Base-by-base conservation (phyloP, 2,888 invertebrate species). In the Macrophya alboannulata region DNA sequence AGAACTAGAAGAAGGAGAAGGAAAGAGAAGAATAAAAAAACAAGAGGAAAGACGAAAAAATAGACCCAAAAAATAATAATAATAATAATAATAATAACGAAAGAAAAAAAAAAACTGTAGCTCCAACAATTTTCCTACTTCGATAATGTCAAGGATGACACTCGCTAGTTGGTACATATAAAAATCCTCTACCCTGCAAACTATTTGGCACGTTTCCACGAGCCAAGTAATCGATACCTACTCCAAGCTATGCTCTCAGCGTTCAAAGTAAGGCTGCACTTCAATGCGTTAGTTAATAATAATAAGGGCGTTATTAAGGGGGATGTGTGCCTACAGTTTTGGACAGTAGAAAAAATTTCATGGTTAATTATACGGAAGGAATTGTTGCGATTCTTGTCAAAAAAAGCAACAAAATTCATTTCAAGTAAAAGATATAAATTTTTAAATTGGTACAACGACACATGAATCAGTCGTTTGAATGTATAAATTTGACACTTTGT, bases 101-200 rank as follows among this genome's bases (percentile, higher is more conserved):
- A 15, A 43, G 4, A n/a, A 8, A n/a, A 10, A 21, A 55, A 31
- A 55, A 74, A 15, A 77, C 6, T 51, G 15, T 74, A 74, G 48
- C 25, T 37, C 25, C 48, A 51, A 77, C 77, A 62, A 62, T 51
- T 81, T 62, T 40, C n/a, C 43, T 62, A 17, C 81, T 40, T 21
- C 62, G 62, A 81, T 81, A 62, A 81, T 81, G 59, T 81, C 81
- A 81, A 81, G 81, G 81, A 81, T 81, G 81, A 81, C 81, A 81
- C 81, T 62, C 37, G 81, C 81, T 81, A 5, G 21, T 40, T 55
- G 45, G 72, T 45, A 77, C 77, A 77, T 48, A 55, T 51, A 51
- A 55, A 31, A 51, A 51, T 55, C 43, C 43, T 43, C 81, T 81
- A 62, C 59, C 62, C 81, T 62, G 59, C 40, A 62, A 81, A 81